Conservation (phyloP, 2,797 vertebrate species). For the Stomatorhinus walkeri region DNA sequence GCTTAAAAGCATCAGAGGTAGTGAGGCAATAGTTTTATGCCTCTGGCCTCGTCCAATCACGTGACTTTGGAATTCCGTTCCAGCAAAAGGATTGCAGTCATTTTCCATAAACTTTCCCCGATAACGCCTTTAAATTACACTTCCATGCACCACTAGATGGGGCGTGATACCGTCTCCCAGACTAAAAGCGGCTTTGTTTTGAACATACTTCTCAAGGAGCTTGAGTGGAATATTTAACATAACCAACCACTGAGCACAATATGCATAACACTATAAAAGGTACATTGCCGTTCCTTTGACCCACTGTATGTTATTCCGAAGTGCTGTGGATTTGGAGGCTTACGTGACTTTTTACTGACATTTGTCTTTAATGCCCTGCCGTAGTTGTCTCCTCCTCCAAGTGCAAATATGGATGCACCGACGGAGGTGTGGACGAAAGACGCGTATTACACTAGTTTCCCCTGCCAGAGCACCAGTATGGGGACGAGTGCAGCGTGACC, state of each 20-base stretch:
- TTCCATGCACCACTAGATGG: neutral
- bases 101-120: conserved; percentile 1
- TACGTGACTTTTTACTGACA: neutral
- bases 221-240: neutral
- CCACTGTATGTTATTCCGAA: neutral
- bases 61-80: neutral
- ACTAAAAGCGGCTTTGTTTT: neutral
- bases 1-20: neutral
- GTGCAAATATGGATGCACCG: conserved; percentile 6
- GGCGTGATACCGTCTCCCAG: neutral
- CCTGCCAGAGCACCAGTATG: neutral
- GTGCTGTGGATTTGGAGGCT: neutral
- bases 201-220: neutral
- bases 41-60: neutral
- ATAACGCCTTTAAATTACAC: neutral
- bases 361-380: conserved; percentile 9
- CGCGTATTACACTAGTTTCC: neutral
- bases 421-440: neutral
- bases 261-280: neutral
- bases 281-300: neutral
- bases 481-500: neutral
- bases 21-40: neutral
- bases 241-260: neutral
- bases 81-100: neutral
- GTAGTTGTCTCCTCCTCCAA: neutral